Base-by-base conservation (phyloP, 1,140 invertebrate species). In the Orchestia grillus region DNA sequence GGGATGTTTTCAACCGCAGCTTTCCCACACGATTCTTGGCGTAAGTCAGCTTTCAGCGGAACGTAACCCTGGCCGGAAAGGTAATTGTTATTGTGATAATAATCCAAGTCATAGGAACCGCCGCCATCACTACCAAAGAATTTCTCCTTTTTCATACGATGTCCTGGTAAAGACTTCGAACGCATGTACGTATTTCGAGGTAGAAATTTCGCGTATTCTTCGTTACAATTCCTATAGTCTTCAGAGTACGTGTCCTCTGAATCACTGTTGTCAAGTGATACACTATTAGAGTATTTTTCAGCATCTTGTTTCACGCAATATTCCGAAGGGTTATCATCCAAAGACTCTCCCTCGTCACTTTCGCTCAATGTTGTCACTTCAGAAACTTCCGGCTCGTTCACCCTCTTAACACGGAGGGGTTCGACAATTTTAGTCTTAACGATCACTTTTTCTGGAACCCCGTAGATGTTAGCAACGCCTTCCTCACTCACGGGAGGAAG, bases 381-480 rank as follows among this genome's bases (percentile, higher is more conserved):
- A 42, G 43, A 16, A 77, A 77, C 62, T 36, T 77, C 62, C 11
- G 62, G 62, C 44, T 94, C 92, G 92, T 45, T 47, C 23, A 45
- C 36, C 43, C 92, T 44, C 36, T 47, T 94, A 44, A 94, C 92
- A 40, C 92, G 92, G 40, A 94, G 40, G 92, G 92, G 92, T n/a
- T 94, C 92, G 8, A 94, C 92, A 45, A 94, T 94, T 47, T 94
- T 94, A n/a, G 92, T 44, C 44, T 94, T 94, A 45, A 94, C 92
- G 40, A 94, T 94, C 3, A 94, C 92, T 44, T 44, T 94, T 44
- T 94, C 92, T 4, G 92, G 92, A n/a, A 6, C 92, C 44, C 92
- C 92, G 40, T 44, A 47, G 92, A 23, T 19, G 92, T 16, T 45
- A 11, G 44, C 44, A 44, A 94, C 92, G 40, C 92, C 92, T 94